These are phyloP conservation scores for Masticophis lateralis DNA, from an alignment of 2,797 vertebrate species.

Conservation along the genomic window DNA sequence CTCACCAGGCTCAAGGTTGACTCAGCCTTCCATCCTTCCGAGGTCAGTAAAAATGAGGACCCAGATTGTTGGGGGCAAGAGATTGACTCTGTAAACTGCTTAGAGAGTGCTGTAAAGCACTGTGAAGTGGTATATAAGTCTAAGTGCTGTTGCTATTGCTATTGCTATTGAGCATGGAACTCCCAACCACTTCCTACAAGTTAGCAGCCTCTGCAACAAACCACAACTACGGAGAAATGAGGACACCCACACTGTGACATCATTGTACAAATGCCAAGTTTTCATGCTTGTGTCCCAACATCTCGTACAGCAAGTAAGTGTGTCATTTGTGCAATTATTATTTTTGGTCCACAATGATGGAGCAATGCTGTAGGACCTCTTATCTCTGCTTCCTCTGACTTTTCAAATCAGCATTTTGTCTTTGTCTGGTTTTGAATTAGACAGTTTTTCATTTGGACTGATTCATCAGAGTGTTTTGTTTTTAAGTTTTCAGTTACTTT, in stretches of 20 bases:
- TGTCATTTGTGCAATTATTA: background rate
- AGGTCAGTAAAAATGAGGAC: too few relatives aligned
- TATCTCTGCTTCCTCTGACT: background rate
- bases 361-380: background rate
- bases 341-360: background rate
- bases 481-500: background rate
- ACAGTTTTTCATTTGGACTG: background rate
- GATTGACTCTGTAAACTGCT: too few relatives aligned
- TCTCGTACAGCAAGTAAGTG: background rate
- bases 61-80: too few relatives aligned
- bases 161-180: too few relatives aligned
- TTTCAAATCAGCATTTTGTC: background rate
- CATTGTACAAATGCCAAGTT: background rate
- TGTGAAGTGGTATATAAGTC: too few relatives aligned
- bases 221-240: background rate
- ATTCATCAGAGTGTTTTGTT: background rate
- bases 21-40: too few relatives aligned
- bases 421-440: background rate
- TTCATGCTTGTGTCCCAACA: background rate
- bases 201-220: background rate
- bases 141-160: too few relatives aligned
- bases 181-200: background rate
- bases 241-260: background rate
- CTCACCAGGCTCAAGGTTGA: too few relatives aligned
- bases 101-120: too few relatives aligned